Evolutionary conservation across 30 jellyfish, hydroid and myxozoan genomes (phyloP), one percentile per base, ranked within the genome.

Genomic region (Nemopilema nomurai): DNA sequence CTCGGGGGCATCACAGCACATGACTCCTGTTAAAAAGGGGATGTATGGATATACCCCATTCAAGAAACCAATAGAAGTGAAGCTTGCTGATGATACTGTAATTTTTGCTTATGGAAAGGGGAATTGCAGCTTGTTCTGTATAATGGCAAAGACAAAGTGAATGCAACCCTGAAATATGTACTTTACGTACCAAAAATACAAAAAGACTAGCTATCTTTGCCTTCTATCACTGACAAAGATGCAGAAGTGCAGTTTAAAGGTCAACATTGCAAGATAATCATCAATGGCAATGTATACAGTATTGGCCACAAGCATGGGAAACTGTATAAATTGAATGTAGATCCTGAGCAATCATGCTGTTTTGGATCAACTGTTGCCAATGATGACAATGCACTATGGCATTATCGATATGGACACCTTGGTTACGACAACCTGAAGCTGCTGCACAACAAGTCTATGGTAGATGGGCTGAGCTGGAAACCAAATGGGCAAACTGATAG

Each of bases 1-100:
- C 72, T 80, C 87, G 17, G 90, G 90, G 4, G 90, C 87, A 3
- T 62, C 90, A 4, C 90, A 80, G 71, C 90, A 80, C 49, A 80
- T 62, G 90, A 80, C 90, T 49, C 90, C 90, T 26, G 27, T 8
- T 13, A 80, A 80, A 71, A 67, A 80, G 66, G 67, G 87, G 16
- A 1, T 80, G 69, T 4, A 23, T 4, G 52, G 41, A 20, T 81
- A 67, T 28, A 62, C 6, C 70, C 16, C 49, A 26, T 79, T 62
- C 69, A 41, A 20, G 65, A 63, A 64, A 16, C 82, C 90, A 9
- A 13, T 29, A 75, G 6, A 67, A 49, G 70, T 83, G 1, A 83
- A 62, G 74, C 79, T 83, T 23, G 92, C 92, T 72, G 92, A 83
- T 71, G 64, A 70, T 71, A 83, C 82, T 64, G 63, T 62, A 23